Base-by-base conservation (phyloP, 2,113 vertebrate genomes). In the Uropsilus gracilis region DNA sequence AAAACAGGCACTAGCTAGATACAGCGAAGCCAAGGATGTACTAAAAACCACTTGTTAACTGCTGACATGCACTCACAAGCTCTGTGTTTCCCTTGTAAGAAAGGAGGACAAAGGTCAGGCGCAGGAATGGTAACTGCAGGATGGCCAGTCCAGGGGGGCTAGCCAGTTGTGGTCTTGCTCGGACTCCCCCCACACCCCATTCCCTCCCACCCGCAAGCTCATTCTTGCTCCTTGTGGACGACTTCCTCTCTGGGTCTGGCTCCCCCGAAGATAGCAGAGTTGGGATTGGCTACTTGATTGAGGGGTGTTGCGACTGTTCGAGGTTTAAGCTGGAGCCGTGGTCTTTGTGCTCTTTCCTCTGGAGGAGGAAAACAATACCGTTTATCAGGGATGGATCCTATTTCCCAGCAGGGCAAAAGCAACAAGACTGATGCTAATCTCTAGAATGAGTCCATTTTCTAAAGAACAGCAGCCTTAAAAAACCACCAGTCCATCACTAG, bases 271-370 rank as follows among this genome's bases (percentile, higher is more conserved):
- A 99, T 99, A 64, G 99, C 99, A 3, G 99, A 99, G 97, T 99
- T 99, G 12, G 99, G 99, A 97, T 99, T 99, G 99, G 99, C 99
- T 98, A 99, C 99, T 99, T 99, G 99, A 97, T 99, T 99, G 97
- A 99, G 99, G 82, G 99, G 99, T 10, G 98, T 99, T 3, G 98
- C 99, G 66, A 99, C 99, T 88, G 99, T 99, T 92, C 99, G 99
- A 55, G 99, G 99, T 97, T 99, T 99, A 97, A 99, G 99, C 98
- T 99, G 99, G 89, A 99, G 99, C 88, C 99, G 98, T 57, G 99
- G 99, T 46, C 99, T 98, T 98, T 99, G 99, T 85, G 99, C 99
- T 93, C 99, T 97, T 97, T 99, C 99, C 99, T 99, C 99, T 99
- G 98, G 0, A 94, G 78, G 96, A 93, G 82, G 14, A 88, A n/a